Evolutionary conservation across 2,797 vertebrate genomes (phyloP).

Genomic region (Selene dorsalis): DNA sequence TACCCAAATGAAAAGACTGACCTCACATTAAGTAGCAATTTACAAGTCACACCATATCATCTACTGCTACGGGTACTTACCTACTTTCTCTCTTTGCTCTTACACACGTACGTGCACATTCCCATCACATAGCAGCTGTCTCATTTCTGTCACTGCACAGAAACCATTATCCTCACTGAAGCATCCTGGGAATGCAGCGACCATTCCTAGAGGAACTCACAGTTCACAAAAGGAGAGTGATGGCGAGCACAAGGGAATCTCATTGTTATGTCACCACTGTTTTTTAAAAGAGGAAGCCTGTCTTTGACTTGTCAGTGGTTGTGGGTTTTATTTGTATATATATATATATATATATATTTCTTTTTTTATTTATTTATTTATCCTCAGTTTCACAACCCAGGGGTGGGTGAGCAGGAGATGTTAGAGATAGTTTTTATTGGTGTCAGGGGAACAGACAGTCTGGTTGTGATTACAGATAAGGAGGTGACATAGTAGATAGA

Average conservation of each 20-base stretch:
- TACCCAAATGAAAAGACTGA: slow-evolving; percentile 55
- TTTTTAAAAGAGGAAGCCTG: slow-evolving; percentile 25
- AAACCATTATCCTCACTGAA: slow-evolving; percentile 45
- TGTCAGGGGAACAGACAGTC: slow-evolving; percentile 29
- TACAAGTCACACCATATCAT: slow-evolving; percentile 27
- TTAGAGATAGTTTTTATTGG: slow-evolving; percentile 37
- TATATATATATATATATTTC: too few species aligned
- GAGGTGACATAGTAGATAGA: slow-evolving; percentile 47
- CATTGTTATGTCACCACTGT: background rate
- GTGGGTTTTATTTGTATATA: slow-evolving; percentile 12
- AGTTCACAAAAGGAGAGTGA: slow-evolving; percentile 28
- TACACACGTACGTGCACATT: slow-evolving; percentile 11
- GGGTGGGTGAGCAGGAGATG: slow-evolving; percentile 14
- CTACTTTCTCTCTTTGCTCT: background rate
- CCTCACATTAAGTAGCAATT: slow-evolving; percentile 59
- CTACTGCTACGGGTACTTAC: background rate
- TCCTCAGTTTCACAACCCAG: background rate
- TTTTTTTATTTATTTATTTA: slow-evolving; percentile 14
- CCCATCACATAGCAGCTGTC: slow-evolving; percentile 56
- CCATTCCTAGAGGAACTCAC: slow-evolving; percentile 45
- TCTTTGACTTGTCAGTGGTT: slow-evolving; percentile 36
- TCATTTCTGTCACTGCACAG: slow-evolving; percentile 47
- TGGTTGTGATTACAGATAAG: slow-evolving; percentile 29
- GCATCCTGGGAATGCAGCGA: slow-evolving; percentile 51
- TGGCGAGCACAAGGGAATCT: slow-evolving; percentile 32